Conservation (phyloP, 2,113 vertebrate species). For the Chaetops frenatus region DNA sequence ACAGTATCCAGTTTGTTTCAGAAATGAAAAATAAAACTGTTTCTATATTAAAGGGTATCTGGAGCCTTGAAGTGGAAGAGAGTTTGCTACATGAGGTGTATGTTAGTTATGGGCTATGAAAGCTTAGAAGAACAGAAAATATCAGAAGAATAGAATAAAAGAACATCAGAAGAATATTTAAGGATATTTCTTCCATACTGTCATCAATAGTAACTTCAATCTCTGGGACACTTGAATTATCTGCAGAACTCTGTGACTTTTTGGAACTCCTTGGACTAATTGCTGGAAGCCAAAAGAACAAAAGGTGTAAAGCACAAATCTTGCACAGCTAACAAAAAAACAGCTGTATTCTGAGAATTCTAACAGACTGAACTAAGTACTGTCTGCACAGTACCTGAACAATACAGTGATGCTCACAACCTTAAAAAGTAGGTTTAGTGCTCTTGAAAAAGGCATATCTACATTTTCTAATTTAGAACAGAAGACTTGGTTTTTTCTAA, state of each 20-base stretch:
- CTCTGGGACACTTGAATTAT: constrained; percentile 62
- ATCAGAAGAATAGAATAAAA: background rate
- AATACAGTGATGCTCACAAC: background rate
- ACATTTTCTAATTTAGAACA: background rate
- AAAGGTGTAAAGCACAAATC: background rate
- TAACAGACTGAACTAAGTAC: background rate
- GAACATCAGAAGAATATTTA: background rate
- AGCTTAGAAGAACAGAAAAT: background rate
- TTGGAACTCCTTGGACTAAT: constrained; percentile 15
- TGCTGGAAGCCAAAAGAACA: constrained; percentile 44
- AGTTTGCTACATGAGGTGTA: background rate
- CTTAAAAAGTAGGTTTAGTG: background rate
- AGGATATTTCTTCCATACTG: constrained; percentile 49
- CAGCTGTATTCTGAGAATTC: background rate
- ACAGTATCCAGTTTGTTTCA: background rate
- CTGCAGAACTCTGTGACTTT: constrained; percentile 43
- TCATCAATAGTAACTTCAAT: constrained; percentile 72
- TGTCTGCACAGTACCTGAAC: background rate
- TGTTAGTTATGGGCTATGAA: background rate
- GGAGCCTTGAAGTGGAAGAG: background rate
- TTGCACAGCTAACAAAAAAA: background rate
- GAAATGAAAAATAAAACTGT: background rate
- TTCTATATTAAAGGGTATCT: background rate
- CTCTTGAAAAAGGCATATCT: background rate
- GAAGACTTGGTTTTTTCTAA: background rate